A percentile compares a stretch with the other conserved stretches of the same genome.
These are phyloP conservation scores for Gymnoscelis rufifasciata DNA, from an alignment of 2,888 invertebrate species.

Conservation along the genomic window DNA sequence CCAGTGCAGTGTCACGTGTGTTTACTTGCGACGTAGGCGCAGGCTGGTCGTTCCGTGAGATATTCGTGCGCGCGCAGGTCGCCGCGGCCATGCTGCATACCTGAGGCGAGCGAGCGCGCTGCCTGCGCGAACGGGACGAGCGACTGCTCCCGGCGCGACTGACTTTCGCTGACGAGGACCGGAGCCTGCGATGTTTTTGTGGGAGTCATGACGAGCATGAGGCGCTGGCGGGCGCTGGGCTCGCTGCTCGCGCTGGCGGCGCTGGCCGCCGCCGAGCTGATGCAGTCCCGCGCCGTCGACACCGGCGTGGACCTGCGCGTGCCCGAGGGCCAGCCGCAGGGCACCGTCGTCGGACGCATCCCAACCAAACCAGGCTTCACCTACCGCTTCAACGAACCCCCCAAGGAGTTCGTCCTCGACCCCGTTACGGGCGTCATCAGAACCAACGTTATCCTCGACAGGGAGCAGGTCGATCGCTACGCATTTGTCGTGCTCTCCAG, in stretches of 20 bases:
- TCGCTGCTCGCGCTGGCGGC: conserved; percentile 60
- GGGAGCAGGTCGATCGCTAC: conserved; percentile 90
- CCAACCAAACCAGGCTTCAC: conserved; percentile 92
- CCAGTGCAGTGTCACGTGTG: conserved; percentile 73
- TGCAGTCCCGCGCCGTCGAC: conserved; percentile 93
- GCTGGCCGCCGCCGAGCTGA: conserved; percentile 77
- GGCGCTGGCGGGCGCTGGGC: conserved; percentile 72
- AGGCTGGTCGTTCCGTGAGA: conserved; percentile 75
- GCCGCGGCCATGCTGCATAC: conserved; percentile 79
- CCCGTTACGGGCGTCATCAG: conserved; percentile 90
- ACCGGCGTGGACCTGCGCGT: conserved; percentile 92
- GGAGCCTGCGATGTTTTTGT: conserved; percentile 64
- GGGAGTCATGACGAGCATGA: conserved; percentile 69
- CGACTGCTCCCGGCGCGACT: conserved; percentile 56
- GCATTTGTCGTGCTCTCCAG: conserved; percentile 95
- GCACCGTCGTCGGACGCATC: conserved; percentile 91
- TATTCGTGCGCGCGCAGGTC: conserved; percentile 75
- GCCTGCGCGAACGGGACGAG: conserved; percentile 73
- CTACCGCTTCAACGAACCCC: conserved; percentile 95
- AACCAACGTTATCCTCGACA: conserved; percentile 89
- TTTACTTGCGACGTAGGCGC: conserved; percentile 77
- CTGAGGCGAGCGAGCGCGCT: conserved; percentile 73
- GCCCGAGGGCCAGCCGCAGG: conserved; percentile 89
- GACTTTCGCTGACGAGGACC: conserved; percentile 63
- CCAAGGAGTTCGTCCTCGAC: conserved; percentile 91